Conservation (phyloP, 2,888 invertebrate species). For the Frankliniella fusca region DNA sequence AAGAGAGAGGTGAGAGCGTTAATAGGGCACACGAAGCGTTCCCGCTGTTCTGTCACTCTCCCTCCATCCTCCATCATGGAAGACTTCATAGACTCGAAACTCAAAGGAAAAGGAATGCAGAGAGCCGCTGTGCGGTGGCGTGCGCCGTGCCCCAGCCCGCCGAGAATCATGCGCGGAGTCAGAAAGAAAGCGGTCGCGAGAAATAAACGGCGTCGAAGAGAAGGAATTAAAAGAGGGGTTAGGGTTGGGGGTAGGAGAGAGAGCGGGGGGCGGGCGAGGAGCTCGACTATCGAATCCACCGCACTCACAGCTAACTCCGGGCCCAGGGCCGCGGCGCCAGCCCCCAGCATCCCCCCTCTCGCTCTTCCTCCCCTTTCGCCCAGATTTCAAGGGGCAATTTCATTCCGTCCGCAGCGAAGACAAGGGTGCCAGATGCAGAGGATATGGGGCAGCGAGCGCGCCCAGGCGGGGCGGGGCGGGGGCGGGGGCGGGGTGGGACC, state of each 20-base stretch:
- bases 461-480: not conserved
- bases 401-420: slow-evolving; percentile 14
- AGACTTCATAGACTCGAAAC: too few species aligned
- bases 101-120: too few species aligned
- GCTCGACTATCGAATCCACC: not conserved
- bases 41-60: too few species aligned
- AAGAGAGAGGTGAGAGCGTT: too few species aligned
- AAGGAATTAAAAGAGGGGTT: not conserved
- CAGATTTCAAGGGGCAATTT: slow-evolving; percentile 23
- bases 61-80: too few species aligned
- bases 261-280: not conserved
- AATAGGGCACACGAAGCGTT: too few species aligned
- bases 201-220: not conserved
- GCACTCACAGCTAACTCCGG: not conserved
- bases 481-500: not conserved
- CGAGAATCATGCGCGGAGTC: too few species aligned
- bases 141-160: too few species aligned
- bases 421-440: slow-evolving; percentile 21
- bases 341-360: not conserved
- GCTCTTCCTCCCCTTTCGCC: not conserved
- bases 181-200: too few species aligned
- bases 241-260: too few species aligned
- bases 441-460: not conserved
- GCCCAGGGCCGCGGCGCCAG: not conserved
- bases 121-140: too few species aligned